Base-by-base conservation (phyloP, 1,140 invertebrate genomes). In the Camponotus pennsylvanicus region DNA sequence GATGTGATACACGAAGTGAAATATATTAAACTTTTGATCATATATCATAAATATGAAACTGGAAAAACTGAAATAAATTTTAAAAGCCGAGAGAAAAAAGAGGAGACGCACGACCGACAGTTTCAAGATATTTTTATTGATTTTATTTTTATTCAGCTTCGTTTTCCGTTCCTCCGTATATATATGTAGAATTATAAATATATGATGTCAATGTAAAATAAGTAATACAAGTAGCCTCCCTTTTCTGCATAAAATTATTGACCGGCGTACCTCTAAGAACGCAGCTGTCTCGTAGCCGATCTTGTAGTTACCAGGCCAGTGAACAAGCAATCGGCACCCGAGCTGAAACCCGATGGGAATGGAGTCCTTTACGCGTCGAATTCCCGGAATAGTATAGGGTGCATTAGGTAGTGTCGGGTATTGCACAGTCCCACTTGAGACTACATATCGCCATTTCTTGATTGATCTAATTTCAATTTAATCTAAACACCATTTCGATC, bases 161-260 rank as follows among this genome's bases (percentile, higher is more conserved):
- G 9, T 77, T 45, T 21, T 9, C 18, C 64, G 4, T 13, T 49
- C 45, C 11, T 13, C 21, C 7, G 21, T 77, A 11, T 34, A 42
- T 27, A 27, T 21, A 21, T n/a, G 37, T 13, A 4, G n/a, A 13
- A 42, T 67, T 9, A 9, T 49, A 32, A 15, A 21, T 9, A 15
- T 13, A 8, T 45, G 32, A 66, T 61, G 21, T 37, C 76, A 45
- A 32, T 52, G 5, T 52, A 52, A 52, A 52, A 52, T 49, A 49
- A 52, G 4, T 15, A 15, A 49, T 18, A 79, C 52, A 42, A 42
- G n/a, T 7, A 37, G 18, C n/a, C 32, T 32, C 34, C 34, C 40
- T 45, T 40, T 69, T 80, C 70, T 80, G 66, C 77, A 69, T 80
- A 69, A 80, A 80, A 80, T 80, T 80, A 80, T 70, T 70, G 64